Conservation (phyloP, 2,113 vertebrate species). For the Phrynosoma blainvillii region DNA sequence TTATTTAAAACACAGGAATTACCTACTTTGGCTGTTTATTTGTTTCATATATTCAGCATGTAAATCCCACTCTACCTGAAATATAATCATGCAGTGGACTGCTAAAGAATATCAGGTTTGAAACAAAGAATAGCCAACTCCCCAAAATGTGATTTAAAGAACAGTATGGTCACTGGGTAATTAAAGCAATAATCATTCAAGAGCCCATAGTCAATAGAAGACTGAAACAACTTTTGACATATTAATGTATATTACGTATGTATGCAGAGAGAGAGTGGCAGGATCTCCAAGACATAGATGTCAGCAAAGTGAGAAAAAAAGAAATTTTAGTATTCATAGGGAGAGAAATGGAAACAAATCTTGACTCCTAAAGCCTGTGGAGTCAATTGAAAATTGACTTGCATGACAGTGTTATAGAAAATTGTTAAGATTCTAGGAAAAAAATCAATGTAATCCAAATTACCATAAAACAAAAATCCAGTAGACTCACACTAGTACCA, state of each 20-base stretch:
- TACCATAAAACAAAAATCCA: not conserved
- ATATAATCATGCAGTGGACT: not conserved
- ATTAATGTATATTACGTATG: not conserved
- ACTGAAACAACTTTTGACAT: not conserved
- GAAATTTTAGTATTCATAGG: constrained; percentile 29
- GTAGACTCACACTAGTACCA: too few relatives aligned
- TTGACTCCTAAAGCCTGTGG: too few relatives aligned
- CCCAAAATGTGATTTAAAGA: not conserved
- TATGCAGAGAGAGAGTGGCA: not conserved
- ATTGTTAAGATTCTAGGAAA: constrained; percentile 1
- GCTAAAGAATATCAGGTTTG: not conserved
- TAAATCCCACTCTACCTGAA: not conserved
- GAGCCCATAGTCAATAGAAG: not conserved
- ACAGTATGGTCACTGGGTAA: not conserved
- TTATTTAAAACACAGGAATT: not conserved
- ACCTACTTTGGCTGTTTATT: not conserved
- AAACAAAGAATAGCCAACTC: not conserved
- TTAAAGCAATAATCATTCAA: not conserved
- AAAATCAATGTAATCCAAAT: not conserved
- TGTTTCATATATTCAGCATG: not conserved
- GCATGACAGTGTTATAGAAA: not conserved
- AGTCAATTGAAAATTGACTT: not conserved
- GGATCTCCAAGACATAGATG: not conserved
- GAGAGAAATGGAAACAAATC: constrained; percentile 4
- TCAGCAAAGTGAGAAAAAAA: constrained; percentile 27